These are phyloP conservation scores for Tetrapedia diversipes DNA, from an alignment of 2,888 invertebrate genomes.

Conservation along the genomic window DNA sequence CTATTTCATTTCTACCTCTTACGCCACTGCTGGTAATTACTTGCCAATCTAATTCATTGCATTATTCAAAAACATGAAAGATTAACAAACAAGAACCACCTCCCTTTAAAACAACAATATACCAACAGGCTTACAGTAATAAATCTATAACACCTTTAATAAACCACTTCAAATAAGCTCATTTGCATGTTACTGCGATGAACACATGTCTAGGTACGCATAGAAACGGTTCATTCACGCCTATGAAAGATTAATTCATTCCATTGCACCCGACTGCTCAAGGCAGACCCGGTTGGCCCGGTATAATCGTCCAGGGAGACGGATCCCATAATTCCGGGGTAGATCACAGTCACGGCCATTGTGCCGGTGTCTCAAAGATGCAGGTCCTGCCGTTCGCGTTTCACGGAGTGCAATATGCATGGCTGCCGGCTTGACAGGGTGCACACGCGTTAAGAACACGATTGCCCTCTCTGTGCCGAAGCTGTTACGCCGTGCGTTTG, in stretches of 20 bases:
- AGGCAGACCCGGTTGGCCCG: not conserved
- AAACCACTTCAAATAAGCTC: too few relatives aligned
- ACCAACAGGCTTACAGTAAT: too few relatives aligned
- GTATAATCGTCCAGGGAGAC: conserved; percentile 5
- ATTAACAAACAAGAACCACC: too few relatives aligned
- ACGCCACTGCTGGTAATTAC: too few relatives aligned
- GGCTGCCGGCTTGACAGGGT: conserved; percentile 2
- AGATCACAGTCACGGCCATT: not conserved
- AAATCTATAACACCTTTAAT: too few relatives aligned
- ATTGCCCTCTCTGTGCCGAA: conserved; percentile 16
- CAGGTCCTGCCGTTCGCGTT: conserved; percentile 14
- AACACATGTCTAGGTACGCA: too few relatives aligned
- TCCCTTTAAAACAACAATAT: too few relatives aligned
- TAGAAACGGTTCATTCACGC: too few relatives aligned
- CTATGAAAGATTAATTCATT: conserved; percentile 12
- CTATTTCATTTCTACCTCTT: too few relatives aligned
- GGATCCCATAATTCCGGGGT: conserved; percentile 1
- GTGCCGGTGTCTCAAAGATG: conserved; percentile 28
- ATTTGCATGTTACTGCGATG: too few relatives aligned
- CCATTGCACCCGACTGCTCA: not conserved
- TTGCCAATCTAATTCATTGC: too few relatives aligned
- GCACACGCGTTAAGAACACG: conserved; percentile 21
- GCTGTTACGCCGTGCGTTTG: conserved; percentile 13
- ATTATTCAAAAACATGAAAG: too few relatives aligned
- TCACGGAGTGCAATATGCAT: conserved; percentile 6